Conservation (phyloP, 2,113 vertebrate species). For the Hemiscyllium ocellatum region DNA sequence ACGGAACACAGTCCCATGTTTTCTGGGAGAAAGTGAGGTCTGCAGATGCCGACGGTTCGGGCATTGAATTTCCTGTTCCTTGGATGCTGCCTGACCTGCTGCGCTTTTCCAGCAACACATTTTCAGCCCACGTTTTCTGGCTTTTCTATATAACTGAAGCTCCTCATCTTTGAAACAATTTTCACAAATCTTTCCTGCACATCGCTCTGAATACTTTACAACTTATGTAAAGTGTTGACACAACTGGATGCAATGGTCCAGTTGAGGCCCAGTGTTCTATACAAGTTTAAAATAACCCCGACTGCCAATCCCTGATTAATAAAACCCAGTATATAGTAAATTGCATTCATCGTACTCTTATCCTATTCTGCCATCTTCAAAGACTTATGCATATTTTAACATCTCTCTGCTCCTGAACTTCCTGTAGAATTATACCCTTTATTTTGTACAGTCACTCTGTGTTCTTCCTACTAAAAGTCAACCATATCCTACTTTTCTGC, state of each 20-base stretch:
- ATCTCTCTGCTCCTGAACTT: neutral
- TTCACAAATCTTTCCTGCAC: neutral
- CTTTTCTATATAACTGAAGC: neutral
- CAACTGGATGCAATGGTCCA: neutral
- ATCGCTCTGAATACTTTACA: too few relatives aligned
- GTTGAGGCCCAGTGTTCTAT: neutral
- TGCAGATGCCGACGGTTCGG: too few relatives aligned
- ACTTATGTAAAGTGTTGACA: neutral
- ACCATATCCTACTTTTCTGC: too few relatives aligned
- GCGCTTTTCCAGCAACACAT: too few relatives aligned
- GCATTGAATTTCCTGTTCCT: too few relatives aligned
- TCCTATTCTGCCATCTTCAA: neutral
- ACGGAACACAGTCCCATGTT: neutral
- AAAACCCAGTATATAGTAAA: neutral
- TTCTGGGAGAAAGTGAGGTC: too few relatives aligned
- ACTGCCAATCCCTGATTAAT: neutral
- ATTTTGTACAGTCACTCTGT: neutral
- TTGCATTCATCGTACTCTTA: neutral
- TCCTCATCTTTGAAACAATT: neutral
- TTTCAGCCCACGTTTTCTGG: neutral
- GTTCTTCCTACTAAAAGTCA: neutral
- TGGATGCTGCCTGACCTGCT: too few relatives aligned
- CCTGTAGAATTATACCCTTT: neutral
- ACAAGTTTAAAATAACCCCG: neutral
- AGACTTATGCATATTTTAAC: neutral